Conservation (phyloP, 2,113 vertebrate genomes). For the Podilymbus podiceps region DNA sequence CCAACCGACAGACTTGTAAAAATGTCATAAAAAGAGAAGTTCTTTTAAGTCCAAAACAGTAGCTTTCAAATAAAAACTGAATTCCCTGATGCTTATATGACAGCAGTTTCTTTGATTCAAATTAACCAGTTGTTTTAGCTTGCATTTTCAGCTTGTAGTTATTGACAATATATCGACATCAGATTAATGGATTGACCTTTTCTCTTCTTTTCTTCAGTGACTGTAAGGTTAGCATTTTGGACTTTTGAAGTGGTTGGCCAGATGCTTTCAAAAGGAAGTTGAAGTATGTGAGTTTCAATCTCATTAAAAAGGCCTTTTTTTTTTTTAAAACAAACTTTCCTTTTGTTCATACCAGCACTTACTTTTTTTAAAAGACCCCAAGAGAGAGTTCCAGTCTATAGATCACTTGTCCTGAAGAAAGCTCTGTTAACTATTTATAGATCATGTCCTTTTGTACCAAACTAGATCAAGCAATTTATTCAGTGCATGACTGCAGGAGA, state of each 20-base stretch:
- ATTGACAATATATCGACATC: slow-evolving; percentile 31
- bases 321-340: slow-evolving; percentile 52
- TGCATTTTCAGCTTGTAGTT: background rate
- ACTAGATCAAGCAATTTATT: slow-evolving; percentile 65
- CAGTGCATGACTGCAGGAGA: slow-evolving; percentile 58
- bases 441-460: slow-evolving; percentile 58
- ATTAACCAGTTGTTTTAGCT: background rate
- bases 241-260: slow-evolving; percentile 55
- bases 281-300: slow-evolving; percentile 49
- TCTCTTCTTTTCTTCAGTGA: background rate
- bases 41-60: background rate
- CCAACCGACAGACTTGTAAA: background rate
- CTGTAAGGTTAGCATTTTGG: slow-evolving; percentile 30
- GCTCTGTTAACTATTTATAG: slow-evolving; percentile 69
- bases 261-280: slow-evolving; percentile 63
- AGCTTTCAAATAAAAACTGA: background rate
- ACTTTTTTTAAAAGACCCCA: slow-evolving; percentile 65
- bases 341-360: slow-evolving; percentile 66
- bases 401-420: slow-evolving; percentile 60
- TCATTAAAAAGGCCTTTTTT: slow-evolving; percentile 55
- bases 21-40: background rate
- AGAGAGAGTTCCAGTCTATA: slow-evolving; percentile 54
- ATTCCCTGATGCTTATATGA: background rate
- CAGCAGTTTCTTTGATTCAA: background rate
- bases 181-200: background rate